phyloP scores from a whole-genome alignment of 2,797 vertebrate species.

The Melanotaenia pygmaea region DNA sequence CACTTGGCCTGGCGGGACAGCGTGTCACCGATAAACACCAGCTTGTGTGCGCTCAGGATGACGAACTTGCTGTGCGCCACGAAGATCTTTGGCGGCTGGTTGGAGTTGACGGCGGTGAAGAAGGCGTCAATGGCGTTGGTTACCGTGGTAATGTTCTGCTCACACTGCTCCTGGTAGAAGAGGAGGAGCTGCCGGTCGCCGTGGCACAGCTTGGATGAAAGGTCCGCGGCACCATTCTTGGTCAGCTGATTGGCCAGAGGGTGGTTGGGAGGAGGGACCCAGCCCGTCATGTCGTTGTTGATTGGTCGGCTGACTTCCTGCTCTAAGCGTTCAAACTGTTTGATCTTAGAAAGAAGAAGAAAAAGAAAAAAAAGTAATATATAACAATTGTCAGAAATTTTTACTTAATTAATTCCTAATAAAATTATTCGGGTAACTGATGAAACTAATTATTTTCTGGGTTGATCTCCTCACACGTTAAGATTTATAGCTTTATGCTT shows the following conservation, averaged over 20 bases:
- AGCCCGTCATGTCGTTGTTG: constrained; percentile 93
- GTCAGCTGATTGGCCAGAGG: constrained; percentile 55
- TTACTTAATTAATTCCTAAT: neutral
- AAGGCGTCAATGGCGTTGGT: constrained; percentile 95
- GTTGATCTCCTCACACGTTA: no score
- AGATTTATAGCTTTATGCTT: no score
- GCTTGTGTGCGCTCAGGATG: constrained; percentile 96
- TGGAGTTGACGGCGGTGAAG: constrained; percentile 90
- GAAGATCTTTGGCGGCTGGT: constrained; percentile 96
- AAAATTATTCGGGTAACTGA: neutral
- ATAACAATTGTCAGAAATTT: neutral
- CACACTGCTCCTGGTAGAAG: constrained; percentile 97
- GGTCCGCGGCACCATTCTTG: constrained; percentile 46
- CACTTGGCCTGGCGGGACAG: constrained; percentile 94
- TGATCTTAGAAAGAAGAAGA: constrained; percentile 82
- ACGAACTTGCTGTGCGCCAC: constrained; percentile 98
- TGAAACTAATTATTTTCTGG: no score
- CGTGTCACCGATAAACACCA: constrained; percentile 97
- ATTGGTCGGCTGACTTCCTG: constrained; percentile 94
- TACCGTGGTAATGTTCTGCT: constrained; percentile 92
- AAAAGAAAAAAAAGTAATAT: neutral
- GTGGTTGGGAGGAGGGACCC: constrained; percentile 87
- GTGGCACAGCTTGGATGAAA: constrained; percentile 80
- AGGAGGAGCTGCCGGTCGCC: constrained; percentile 94
- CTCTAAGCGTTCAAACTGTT: constrained; percentile 96